Conservation (phyloP, 2,888 invertebrate species). For the Cyclophora albipunctata region DNA sequence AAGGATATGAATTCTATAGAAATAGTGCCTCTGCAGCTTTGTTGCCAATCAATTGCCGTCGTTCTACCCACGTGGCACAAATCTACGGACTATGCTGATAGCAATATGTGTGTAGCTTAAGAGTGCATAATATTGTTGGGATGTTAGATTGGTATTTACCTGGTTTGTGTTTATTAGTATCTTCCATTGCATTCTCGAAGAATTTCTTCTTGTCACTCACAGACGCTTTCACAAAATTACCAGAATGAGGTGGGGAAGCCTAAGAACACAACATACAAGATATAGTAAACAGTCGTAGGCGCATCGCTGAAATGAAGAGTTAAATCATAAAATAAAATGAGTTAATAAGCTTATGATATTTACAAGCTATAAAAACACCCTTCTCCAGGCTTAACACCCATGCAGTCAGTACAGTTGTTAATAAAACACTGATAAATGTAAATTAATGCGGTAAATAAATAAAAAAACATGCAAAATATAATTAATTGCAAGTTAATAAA, state of each 20-base stretch:
- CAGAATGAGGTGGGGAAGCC: conserved; percentile 82
- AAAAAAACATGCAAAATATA: conserved; percentile 66
- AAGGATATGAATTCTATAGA: no score
- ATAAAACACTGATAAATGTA: conserved; percentile 35
- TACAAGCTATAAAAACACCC: conserved; percentile 61
- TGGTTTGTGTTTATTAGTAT: conserved; percentile 86
- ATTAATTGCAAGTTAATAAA: conserved; percentile 62
- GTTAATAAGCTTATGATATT: conserved; percentile 60
- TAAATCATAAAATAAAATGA: conserved; percentile 26
- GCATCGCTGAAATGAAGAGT: no score
- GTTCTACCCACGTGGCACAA: no score
- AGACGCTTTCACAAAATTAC: conserved; percentile 85
- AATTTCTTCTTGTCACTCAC: conserved; percentile 96
- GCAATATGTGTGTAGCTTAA: background rate
- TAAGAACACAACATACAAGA: conserved; percentile 29
- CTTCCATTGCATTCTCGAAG: conserved; percentile 97
- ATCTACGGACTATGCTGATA: no score
- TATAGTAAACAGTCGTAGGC: conserved; percentile 2
- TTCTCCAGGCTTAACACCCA: conserved; percentile 64
- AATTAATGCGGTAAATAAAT: conserved; percentile 45
- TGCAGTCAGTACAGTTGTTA: conserved; percentile 57
- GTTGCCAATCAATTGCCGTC: no score
- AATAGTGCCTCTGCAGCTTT: no score
- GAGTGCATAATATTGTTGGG: background rate
- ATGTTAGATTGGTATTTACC: background rate